Evolutionary conservation across 2,888 invertebrate species (phyloP).

Genomic region (Himalopsyche tibetana): DNA sequence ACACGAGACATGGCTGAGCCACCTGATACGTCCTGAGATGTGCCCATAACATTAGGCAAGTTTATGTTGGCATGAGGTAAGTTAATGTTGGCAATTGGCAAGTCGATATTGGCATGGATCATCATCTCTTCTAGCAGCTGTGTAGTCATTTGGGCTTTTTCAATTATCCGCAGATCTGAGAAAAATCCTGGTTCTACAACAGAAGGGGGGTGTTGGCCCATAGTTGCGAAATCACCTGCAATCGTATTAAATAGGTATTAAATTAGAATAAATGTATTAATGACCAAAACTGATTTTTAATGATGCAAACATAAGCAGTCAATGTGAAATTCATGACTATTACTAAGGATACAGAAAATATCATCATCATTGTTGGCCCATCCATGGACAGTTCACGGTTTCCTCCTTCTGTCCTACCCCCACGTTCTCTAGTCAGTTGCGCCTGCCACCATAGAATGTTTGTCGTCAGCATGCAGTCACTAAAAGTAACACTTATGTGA

Average conservation of each 20-base stretch:
- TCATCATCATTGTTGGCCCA: no score
- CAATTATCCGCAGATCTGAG: neutral
- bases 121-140: neutral
- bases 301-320: no score
- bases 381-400: no score
- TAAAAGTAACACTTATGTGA: no score
- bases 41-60: neutral
- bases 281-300: no score
- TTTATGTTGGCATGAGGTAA: no score
- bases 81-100: neutral
- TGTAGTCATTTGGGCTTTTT: neutral
- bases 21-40: constrained; percentile 50
- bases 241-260: neutral
- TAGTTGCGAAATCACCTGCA: constrained; percentile 56
- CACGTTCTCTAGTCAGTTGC: no score
- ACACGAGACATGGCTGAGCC: constrained; percentile 95
- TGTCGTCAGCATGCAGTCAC: no score
- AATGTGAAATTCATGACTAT: no score
- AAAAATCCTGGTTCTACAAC: constrained; percentile 68
- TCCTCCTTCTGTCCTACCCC: no score
- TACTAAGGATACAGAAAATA: no score
- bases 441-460: no score
- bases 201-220: constrained; percentile 58
- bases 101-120: neutral
- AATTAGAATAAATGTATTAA: neutral